These are phyloP conservation scores for Gallinago stenura DNA, from an alignment of 2,797 vertebrate species.

Conservation along the genomic window DNA sequence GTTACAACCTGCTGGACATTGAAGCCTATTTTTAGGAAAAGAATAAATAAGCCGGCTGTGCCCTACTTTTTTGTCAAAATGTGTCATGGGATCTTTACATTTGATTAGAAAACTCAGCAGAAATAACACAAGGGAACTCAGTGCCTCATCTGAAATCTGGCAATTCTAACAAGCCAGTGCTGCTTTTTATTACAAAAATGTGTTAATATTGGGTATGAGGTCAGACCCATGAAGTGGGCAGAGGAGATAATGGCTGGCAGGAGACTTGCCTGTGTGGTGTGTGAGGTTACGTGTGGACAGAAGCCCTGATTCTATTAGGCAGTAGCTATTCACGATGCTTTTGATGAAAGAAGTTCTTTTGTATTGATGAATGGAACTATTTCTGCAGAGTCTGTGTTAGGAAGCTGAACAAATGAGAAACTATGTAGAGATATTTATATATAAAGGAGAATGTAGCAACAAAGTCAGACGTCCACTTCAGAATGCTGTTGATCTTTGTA, in stretches of 20 bases:
- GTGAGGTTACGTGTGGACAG: not conserved
- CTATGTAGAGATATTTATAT: fast-evolving
- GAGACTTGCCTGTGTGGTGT: not conserved
- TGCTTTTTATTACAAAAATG: not conserved
- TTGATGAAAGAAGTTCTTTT: not conserved
- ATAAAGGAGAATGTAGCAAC: not conserved
- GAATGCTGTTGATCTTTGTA: not conserved
- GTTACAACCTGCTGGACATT: constrained; percentile 47
- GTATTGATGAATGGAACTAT: not conserved
- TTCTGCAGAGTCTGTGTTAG: not conserved
- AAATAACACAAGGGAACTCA: constrained; percentile 19
- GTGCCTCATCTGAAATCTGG: not conserved
- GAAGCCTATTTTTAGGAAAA: constrained; percentile 60
- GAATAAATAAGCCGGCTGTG: constrained; percentile 55
- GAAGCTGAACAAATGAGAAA: not conserved
- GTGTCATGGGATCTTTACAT: constrained; percentile 44
- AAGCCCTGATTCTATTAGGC: not conserved
- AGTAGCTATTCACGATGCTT: not conserved
- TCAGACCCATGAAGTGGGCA: not conserved
- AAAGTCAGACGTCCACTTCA: not conserved
- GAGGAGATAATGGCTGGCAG: not conserved
- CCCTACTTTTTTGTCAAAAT: constrained; percentile 59
- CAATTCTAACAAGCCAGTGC: not conserved
- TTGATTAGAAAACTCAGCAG: constrained; percentile 49
- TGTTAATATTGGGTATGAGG: not conserved